These are phyloP conservation scores for Natator depressus DNA, from an alignment of 2,113 vertebrate genomes.

Conservation along the genomic window DNA sequence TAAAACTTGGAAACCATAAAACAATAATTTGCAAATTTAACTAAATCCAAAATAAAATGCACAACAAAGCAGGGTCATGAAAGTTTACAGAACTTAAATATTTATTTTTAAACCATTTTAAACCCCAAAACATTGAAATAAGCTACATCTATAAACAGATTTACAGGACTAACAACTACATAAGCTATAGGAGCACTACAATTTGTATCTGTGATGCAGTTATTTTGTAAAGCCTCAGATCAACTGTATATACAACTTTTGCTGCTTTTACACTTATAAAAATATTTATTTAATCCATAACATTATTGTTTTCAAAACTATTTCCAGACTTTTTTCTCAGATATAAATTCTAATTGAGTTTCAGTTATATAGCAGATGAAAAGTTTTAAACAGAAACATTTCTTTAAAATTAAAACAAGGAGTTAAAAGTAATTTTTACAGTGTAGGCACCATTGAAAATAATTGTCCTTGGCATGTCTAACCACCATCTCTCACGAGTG, in stretches of 20 bases:
- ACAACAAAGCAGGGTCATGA: slow-evolving; percentile 44
- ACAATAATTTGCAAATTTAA: neutral
- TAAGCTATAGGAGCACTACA: slow-evolving; percentile 77
- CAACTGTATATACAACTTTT: slow-evolving; percentile 86
- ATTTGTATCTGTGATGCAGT: slow-evolving; percentile 73
- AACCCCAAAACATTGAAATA: slow-evolving; percentile 75
- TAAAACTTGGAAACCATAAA: accelerated
- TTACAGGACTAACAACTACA: slow-evolving; percentile 81
- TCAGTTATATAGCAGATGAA: slow-evolving; percentile 77
- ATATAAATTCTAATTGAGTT: slow-evolving; percentile 79
- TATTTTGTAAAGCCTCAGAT: slow-evolving; percentile 83
- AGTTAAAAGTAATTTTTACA: slow-evolving; percentile 78
- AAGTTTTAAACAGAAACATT: slow-evolving; percentile 76
- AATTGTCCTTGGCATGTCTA: slow-evolving; percentile 80
- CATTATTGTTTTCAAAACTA: slow-evolving; percentile 84
- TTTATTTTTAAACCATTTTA: slow-evolving; percentile 88
- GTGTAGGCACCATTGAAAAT: slow-evolving; percentile 81
- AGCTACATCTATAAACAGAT: slow-evolving; percentile 83
- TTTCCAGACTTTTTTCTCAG: slow-evolving; percentile 77
- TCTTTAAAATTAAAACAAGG: slow-evolving; percentile 80
- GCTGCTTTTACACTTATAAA: slow-evolving; percentile 87
- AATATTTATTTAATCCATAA: slow-evolving; percentile 86
- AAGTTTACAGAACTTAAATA: slow-evolving; percentile 86
- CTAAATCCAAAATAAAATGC: neutral
- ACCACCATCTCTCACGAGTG: slow-evolving; percentile 72